These are phyloP conservation scores for Taphrorychus bicolor DNA, from an alignment of 2,888 invertebrate genomes.

Conservation along the genomic window DNA sequence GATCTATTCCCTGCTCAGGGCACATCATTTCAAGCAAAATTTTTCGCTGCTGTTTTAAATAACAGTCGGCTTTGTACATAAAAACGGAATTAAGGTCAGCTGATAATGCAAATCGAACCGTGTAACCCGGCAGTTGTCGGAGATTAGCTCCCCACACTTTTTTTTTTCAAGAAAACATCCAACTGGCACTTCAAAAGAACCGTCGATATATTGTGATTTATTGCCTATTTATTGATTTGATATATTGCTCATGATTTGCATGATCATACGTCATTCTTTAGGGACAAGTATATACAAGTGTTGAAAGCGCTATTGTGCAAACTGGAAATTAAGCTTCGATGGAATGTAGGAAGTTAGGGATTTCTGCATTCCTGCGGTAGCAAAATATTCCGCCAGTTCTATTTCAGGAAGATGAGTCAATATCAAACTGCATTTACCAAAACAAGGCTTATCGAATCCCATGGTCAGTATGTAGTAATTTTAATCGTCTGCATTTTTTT, in stretches of 20 bases:
- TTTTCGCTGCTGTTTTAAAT: neutral
- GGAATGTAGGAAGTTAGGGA: too few relatives aligned
- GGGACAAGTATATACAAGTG: neutral
- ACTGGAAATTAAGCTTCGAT: neutral
- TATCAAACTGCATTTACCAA: too few relatives aligned
- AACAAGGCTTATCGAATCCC: too few relatives aligned
- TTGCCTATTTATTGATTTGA: conserved; percentile 28
- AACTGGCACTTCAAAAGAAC: conserved; percentile 31
- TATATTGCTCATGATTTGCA: conserved; percentile 18
- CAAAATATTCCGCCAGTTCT: too few relatives aligned
- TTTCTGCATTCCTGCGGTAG: too few relatives aligned
- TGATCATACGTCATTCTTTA: conserved; percentile 10
- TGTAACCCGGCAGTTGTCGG: conserved; percentile 8
- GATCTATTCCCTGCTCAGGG: neutral
- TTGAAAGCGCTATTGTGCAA: neutral
- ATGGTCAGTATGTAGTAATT: too few relatives aligned
- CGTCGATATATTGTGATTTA: conserved; percentile 33
- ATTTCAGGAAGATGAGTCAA: too few relatives aligned
- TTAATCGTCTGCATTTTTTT: too few relatives aligned
- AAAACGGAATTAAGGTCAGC: neutral
- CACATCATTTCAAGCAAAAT: neutral
- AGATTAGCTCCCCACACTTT: conserved; percentile 19
- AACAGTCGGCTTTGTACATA: neutral
- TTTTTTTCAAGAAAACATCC: conserved; percentile 23
- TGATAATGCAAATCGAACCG: neutral